Evolutionary conservation across 2,888 invertebrate species (phyloP), one percentile per base, ranked within the genome.

Genomic region (Spisula subtruncata): DNA sequence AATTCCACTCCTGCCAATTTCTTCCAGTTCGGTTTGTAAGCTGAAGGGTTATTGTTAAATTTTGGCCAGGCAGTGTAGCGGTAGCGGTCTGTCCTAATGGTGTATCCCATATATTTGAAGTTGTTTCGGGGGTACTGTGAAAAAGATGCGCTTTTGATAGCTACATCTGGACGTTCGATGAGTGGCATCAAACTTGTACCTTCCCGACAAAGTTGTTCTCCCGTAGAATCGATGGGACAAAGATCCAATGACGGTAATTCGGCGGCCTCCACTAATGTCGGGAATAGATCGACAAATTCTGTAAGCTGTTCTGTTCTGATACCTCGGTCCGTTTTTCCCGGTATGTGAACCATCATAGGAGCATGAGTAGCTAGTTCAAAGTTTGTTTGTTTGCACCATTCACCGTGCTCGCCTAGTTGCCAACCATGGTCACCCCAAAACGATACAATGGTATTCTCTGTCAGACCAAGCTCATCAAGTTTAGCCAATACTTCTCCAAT

Each of bases 1-100:
- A 99, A 97, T 97, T 98, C 98, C 93, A 97, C 97, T 92, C 97
- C 97, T 71, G 97, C 97, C 98, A 89, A 81, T 18, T 80, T 48
- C 20, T 80, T 80, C 93, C 93, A 93, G 51, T 91, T 51, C 6
- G 93, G 92, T 56, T 83, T 83, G 51, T 92, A 92, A 2, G 51
- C 66, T 12, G 91, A n/a, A n/a, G n/a, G 90, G 4, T 88, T 79
- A 35, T 88, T 81, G 16, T 66, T 80, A 51, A 93, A 93, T 51
- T 86, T 86, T 4, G 88, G 89, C 93, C 93, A 93, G 32, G 92
- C 93, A 1, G 93, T 94, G 71, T 93, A 94, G 5, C 94, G 91
- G 89, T 91, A 93, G 14, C 79, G 82, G 75, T 92, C 89, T 25
- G 94, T 94, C n/a, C 93, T 83, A 66, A 93, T 86, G 5, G 92